Evolutionary conservation across 2,797 vertebrate genomes (phyloP).

Genomic region (Tinamus major): DNA sequence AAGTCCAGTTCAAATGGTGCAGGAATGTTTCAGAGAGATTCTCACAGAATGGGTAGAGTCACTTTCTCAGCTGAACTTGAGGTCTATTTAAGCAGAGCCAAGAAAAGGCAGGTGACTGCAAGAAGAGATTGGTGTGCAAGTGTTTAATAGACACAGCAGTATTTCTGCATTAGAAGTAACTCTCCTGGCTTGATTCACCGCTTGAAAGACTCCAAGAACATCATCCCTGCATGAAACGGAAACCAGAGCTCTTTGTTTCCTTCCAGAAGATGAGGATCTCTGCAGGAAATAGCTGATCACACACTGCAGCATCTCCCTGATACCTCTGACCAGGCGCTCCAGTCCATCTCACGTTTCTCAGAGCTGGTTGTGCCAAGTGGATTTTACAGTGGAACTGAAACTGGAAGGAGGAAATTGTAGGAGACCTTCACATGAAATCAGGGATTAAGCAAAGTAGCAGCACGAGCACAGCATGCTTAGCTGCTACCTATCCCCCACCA

Average conservation of each 20-base stretch:
- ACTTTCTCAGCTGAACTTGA: not conserved
- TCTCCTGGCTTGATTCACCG: not conserved
- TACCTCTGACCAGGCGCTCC: not conserved
- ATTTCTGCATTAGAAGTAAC: not conserved
- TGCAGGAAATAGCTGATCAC: not conserved
- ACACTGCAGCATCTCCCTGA: not conserved
- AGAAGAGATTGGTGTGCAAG: not conserved
- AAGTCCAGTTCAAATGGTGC: not conserved
- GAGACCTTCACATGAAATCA: not conserved
- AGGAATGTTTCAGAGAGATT: not conserved
- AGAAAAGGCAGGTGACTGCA: not conserved
- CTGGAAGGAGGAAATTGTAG: not conserved
- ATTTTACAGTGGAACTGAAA: not conserved
- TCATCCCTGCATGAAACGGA: not conserved
- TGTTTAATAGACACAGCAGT: not conserved
- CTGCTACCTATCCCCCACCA: not conserved
- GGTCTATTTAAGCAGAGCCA: not conserved
- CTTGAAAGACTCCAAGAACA: not conserved
- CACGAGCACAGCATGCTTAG: not conserved
- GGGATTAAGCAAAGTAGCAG: not conserved
- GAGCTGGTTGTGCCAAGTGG: not conserved
- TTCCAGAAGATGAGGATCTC: not conserved
- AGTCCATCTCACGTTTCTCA: not conserved
- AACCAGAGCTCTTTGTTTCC: not conserved
- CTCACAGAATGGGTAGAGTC: not conserved